phyloP scores from a whole-genome alignment of 2,888 invertebrate genomes.

The Ashinkailepas kermadecensis region DNA sequence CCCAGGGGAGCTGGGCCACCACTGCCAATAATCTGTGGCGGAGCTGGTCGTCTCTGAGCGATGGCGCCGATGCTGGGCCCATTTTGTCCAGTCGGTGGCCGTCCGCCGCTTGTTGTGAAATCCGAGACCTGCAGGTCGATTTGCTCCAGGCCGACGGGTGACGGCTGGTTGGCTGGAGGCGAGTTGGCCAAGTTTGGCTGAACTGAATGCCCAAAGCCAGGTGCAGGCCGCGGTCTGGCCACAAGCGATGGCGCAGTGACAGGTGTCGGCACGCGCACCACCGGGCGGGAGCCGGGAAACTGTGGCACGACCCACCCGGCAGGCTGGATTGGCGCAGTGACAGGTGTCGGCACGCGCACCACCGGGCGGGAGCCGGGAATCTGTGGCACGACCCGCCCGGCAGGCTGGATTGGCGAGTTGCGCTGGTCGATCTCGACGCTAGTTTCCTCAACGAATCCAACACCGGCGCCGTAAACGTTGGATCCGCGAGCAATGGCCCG shows the following conservation, averaged over 20 bases:
- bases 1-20: not conserved
- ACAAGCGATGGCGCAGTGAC: not conserved
- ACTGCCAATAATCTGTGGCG: not conserved
- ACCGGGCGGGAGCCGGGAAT: not conserved
- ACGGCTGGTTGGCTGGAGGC: not conserved
- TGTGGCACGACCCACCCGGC: too few species aligned
- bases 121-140: not conserved
- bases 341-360: too few species aligned
- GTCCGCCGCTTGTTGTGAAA: not conserved
- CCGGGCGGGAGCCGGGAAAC: not conserved
- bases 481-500: not conserved
- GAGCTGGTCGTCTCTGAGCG: too few species aligned
- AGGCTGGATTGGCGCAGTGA: not conserved
- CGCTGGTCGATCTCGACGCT: not conserved
- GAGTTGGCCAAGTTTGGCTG: not conserved
- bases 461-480: not conserved
- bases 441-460: not conserved
- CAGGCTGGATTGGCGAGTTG: not conserved
- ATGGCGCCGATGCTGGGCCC: not conserved
- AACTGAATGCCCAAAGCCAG: not conserved
- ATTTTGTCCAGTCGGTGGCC: not conserved
- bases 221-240: not conserved
- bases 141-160: not conserved
- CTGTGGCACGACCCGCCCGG: not conserved
- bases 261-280: too few species aligned